phyloP scores from a whole-genome alignment of 2,797 vertebrate genomes.

The Gastrophryne carolinensis region DNA sequence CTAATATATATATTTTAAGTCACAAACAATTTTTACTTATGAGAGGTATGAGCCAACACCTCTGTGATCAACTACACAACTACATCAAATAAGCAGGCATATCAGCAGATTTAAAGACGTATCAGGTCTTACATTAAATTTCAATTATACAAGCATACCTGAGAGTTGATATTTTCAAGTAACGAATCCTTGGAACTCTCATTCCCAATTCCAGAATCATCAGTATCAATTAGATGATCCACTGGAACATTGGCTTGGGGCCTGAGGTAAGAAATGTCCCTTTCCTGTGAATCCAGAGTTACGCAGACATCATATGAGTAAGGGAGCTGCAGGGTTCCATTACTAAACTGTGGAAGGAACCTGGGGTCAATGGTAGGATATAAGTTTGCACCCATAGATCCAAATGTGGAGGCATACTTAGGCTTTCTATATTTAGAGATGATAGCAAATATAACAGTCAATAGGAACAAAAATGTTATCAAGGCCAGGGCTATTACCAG shows the following conservation, averaged over 20 bases:
- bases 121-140: too few species aligned
- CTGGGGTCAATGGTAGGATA: slow-evolving; percentile 31
- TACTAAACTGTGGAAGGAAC: slow-evolving; percentile 18
- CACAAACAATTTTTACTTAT: too few species aligned
- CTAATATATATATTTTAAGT: too few species aligned
- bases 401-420: not conserved
- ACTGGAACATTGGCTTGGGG: slow-evolving; percentile 11
- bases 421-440: slow-evolving; percentile 53
- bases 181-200: slow-evolving; percentile 3
- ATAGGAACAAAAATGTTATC: slow-evolving; percentile 59
- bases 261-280: slow-evolving; percentile 5
- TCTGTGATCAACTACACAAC: too few species aligned
- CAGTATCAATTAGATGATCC: slow-evolving; percentile 43
- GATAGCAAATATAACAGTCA: slow-evolving; percentile 55
- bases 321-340: slow-evolving; percentile 18
- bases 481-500: slow-evolving; percentile 61
- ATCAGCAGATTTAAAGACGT: too few species aligned
- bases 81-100: too few species aligned
- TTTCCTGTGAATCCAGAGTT: slow-evolving; percentile 22
- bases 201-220: slow-evolving; percentile 25
- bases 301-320: slow-evolving; percentile 43
- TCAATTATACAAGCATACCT: too few species aligned
- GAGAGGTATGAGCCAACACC: too few species aligned
- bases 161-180: too few species aligned
- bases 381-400: not conserved